Base-by-base conservation (phyloP, 2,113 vertebrate genomes). In the Phyllopteryx taeniolatus region DNA sequence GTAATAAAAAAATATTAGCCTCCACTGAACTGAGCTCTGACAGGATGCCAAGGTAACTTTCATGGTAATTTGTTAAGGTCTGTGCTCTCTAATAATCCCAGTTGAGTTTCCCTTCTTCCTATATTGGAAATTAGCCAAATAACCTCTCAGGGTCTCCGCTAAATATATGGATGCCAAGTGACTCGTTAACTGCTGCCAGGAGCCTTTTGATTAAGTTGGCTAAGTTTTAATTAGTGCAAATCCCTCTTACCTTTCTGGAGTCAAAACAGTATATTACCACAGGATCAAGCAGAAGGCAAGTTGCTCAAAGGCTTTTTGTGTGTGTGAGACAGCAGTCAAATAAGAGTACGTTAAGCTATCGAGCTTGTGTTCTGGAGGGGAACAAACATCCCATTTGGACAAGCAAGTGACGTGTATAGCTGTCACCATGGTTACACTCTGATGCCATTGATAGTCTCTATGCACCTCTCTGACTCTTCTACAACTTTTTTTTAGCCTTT, bases 161-260 rank as follows among this genome's bases (percentile, higher is more conserved):
- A 71, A 42, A 82, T 75, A 73, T 77, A 78, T 70, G 61, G 65
- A 78, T 75, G 78, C 67, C 70, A 73, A 82, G 77, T 81, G 77
- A 77, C 79, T 78, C n/a, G 54, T 78, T 61, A 83, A 77, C 74
- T 72, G 73, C 86, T 77, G 70, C 81, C 2, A 8, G 74, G 72
- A 78, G 53, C 54, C 4, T 71, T 84, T 75, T 77, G 70, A 84
- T 86, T 79, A 82, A 78, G 70, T 81, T 27, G 0, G 61, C 76
- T 77, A 54, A 56, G 60, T 65, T 83, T 81, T 79, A 83, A 88
- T 88, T 81, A 83, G 75, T 57, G 64, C 59, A 82, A 82, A 85
- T 86, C 75, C 80, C 71, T 61, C 67, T 83, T 82, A 79, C 53
- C 75, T 78, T 70, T 61, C 54, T 67, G 60, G 74, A 85, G 77